These are phyloP conservation scores for Teleopsis dalmanni DNA, from an alignment of 1,140 invertebrate genomes.

Conservation along the genomic window DNA sequence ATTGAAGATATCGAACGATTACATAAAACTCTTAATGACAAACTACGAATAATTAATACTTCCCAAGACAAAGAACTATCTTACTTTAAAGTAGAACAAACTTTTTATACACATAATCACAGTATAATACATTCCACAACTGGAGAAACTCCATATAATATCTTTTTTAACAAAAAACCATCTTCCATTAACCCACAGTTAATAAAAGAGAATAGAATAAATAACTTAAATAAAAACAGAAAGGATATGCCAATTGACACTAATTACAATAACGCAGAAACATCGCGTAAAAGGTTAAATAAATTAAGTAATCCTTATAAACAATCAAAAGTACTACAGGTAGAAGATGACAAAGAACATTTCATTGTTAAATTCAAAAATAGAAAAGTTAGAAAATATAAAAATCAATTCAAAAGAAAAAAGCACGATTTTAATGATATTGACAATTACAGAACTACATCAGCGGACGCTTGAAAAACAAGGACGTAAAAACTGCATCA, in stretches of 20 bases:
- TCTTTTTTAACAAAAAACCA: neutral
- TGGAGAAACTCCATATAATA: neutral
- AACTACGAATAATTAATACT: neutral
- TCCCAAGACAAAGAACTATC: neutral
- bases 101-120: neutral
- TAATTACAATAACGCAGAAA: neutral
- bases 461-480: too few relatives aligned
- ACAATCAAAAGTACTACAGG: neutral
- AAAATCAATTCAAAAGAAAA: constrained; percentile 5
- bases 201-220: neutral
- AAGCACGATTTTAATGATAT: too few relatives aligned
- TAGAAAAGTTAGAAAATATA: constrained; percentile 2
- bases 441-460: too few relatives aligned
- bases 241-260: neutral
- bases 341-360: neutral
- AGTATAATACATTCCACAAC: neutral
- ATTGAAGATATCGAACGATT: neutral
- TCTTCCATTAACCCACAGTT: neutral
- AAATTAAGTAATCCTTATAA: neutral
- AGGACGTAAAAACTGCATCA: too few relatives aligned
- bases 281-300: neutral
- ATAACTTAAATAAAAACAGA: neutral
- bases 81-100: neutral
- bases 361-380: constrained; percentile 4
- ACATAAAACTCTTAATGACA: neutral